A percentile compares a stretch with the other conserved stretches of the same genome.
These are phyloP conservation scores for Torymus aiolomorphi DNA, from an alignment of 2,888 invertebrate genomes.

Conservation along the genomic window DNA sequence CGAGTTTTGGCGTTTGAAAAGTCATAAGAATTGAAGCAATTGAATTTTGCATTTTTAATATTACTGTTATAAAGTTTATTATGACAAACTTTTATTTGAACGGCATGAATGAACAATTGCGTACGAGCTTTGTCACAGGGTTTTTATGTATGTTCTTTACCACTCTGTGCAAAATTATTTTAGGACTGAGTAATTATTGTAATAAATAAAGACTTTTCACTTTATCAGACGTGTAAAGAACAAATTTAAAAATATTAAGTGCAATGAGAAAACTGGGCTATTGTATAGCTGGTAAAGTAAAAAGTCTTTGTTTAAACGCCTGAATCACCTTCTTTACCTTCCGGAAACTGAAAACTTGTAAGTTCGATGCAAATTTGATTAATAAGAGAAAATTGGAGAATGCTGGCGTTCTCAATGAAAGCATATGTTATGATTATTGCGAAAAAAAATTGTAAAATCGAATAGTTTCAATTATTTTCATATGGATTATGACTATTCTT, in stretches of 20 bases:
- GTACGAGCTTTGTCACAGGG: constrained; percentile 50
- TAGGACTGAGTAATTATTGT: constrained; percentile 55
- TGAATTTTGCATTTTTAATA: constrained; percentile 53
- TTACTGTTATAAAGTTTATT: constrained; percentile 47
- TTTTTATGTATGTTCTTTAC: constrained; percentile 37
- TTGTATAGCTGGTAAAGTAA: constrained; percentile 28
- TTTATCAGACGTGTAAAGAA: constrained; percentile 27
- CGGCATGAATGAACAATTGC: constrained; percentile 45
- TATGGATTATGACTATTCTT: constrained; percentile 50
- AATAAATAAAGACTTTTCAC: constrained; percentile 51
- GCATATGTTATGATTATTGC: constrained; percentile 36
- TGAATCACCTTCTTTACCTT: constrained; percentile 55
- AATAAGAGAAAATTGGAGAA: constrained; percentile 48
- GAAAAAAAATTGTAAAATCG: constrained; percentile 37
- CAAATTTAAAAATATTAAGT: constrained; percentile 28
- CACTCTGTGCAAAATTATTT: constrained; percentile 53
- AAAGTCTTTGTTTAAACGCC: constrained; percentile 54
- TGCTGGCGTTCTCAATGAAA: constrained; percentile 57
- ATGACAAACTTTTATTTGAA: constrained; percentile 48
- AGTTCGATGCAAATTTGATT: constrained; percentile 43
- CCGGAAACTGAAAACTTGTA: constrained; percentile 39
- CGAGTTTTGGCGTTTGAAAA: constrained; percentile 56
- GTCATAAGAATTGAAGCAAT: constrained; percentile 45
- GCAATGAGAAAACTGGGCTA: constrained; percentile 30
- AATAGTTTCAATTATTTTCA: constrained; percentile 49